Conservation (phyloP, 2,113 vertebrate species). For the Rallus limicola region DNA sequence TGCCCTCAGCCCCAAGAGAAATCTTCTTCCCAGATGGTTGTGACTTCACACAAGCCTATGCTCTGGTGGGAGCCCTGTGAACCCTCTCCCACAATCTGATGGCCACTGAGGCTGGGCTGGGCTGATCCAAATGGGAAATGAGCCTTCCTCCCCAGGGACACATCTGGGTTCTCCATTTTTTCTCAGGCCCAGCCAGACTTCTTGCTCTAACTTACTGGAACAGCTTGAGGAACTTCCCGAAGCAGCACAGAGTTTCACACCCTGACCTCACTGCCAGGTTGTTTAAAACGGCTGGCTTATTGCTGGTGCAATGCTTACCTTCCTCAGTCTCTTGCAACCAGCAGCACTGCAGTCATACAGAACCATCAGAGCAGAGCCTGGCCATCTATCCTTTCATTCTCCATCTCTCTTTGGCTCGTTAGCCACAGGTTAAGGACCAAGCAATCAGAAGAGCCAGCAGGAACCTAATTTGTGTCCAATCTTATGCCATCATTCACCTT, state of each 20-base stretch:
- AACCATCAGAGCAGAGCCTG: background rate
- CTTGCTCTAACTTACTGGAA: rapidly evolving
- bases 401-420: background rate
- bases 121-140: background rate
- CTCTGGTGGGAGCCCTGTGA: rapidly evolving
- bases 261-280: rapidly evolving
- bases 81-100: background rate
- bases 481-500: background rate
- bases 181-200: rapidly evolving
- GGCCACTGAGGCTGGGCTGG: rapidly evolving
- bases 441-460: background rate
- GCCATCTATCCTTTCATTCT: background rate
- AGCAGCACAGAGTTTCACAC: background rate
- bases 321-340: rapidly evolving
- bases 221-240: background rate
- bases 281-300: background rate
- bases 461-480: background rate
- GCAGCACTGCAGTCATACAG: rapidly evolving
- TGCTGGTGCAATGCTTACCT: background rate
- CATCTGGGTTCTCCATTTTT: background rate
- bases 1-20: background rate
- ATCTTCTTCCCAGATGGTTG: rapidly evolving
- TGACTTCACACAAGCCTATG: background rate
- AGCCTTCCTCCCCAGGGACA: background rate
- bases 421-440: background rate